These are phyloP conservation scores for Lagorchestes hirsutus DNA, from an alignment of 2,797 vertebrate genomes.

Conservation along the genomic window DNA sequence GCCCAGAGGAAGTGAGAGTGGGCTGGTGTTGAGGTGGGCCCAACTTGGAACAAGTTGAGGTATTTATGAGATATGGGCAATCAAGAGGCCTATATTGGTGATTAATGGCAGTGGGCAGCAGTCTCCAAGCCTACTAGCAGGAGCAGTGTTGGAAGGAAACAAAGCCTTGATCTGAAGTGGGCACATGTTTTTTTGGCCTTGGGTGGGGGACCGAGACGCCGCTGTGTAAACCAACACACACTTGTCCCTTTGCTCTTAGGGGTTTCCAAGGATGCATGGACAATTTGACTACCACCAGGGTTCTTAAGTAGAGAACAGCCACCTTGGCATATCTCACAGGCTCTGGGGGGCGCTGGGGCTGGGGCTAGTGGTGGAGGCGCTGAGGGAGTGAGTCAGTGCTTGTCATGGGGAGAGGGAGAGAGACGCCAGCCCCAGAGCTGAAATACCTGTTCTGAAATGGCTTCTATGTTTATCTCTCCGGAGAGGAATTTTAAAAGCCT, in stretches of 20 bases:
- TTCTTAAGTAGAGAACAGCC: constrained; percentile 20
- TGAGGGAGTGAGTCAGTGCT: constrained; percentile 78
- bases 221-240: not conserved
- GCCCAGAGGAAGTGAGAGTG: not conserved
- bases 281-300: constrained; percentile 2
- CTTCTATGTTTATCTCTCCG: constrained; percentile 83
- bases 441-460: constrained; percentile 84
- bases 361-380: constrained; percentile 69
- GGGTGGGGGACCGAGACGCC: not conserved
- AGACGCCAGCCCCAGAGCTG: constrained; percentile 81
- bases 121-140: constrained; percentile 55
- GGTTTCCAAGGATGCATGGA: not conserved
- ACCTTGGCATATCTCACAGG: constrained; percentile 39
- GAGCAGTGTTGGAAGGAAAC: constrained; percentile 12
- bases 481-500: constrained; percentile 83
- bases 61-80: constrained; percentile 45
- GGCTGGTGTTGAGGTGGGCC: not conserved
- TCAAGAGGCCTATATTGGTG: constrained; percentile 52
- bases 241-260: constrained; percentile 10
- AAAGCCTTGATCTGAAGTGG: not conserved
- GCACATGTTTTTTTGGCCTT: not conserved
- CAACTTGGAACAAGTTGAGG: constrained; percentile 60
- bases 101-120: constrained; percentile 69
- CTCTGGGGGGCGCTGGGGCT: constrained; percentile 62
- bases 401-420: constrained; percentile 75